Conservation (phyloP, 2,797 vertebrate species). For the Antennarius maculatus region DNA sequence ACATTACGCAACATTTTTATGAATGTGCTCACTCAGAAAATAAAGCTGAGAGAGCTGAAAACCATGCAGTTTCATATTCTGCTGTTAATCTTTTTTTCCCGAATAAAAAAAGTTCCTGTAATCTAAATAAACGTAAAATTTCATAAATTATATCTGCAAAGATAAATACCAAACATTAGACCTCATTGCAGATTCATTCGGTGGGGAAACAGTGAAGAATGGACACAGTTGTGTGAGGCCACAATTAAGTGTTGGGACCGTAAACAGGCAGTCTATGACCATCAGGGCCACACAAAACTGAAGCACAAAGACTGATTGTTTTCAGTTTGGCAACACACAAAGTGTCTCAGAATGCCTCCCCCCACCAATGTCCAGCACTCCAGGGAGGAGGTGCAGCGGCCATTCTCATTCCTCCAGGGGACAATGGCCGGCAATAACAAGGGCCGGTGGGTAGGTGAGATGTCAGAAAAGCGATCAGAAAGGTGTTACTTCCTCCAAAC, state of each 20-base stretch:
- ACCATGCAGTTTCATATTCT: too few relatives aligned
- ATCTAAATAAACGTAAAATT: background rate
- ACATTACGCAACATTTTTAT: slow-evolving; percentile 13
- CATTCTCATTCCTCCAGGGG: slow-evolving; percentile 63
- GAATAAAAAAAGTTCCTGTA: background rate
- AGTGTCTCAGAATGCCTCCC: slow-evolving; percentile 55
- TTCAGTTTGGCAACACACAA: slow-evolving; percentile 69
- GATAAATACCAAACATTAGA: slow-evolving; percentile 15
- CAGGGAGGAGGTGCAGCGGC: slow-evolving; percentile 49
- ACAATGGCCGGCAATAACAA: slow-evolving; percentile 58
- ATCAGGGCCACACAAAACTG: slow-evolving; percentile 47
- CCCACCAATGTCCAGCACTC: slow-evolving; percentile 58
- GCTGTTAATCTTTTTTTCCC: background rate
- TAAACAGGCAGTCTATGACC: slow-evolving; percentile 67
- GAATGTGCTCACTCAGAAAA: slow-evolving; percentile 20
- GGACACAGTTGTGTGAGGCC: slow-evolving; percentile 54
- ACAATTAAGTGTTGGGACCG: slow-evolving; percentile 73
- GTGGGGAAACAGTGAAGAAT: slow-evolving; percentile 37
- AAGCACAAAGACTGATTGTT: slow-evolving; percentile 78
- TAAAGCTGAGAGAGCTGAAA: too few relatives aligned
- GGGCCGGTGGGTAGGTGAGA: slow-evolving; percentile 60
- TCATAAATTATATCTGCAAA: background rate
- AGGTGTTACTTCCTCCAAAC: slow-evolving; percentile 65
- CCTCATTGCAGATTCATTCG: slow-evolving; percentile 15
- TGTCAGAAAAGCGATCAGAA: slow-evolving; percentile 36